phyloP scores from a whole-genome alignment of 2,113 vertebrate species.

The Rousettus leschenaultii region DNA sequence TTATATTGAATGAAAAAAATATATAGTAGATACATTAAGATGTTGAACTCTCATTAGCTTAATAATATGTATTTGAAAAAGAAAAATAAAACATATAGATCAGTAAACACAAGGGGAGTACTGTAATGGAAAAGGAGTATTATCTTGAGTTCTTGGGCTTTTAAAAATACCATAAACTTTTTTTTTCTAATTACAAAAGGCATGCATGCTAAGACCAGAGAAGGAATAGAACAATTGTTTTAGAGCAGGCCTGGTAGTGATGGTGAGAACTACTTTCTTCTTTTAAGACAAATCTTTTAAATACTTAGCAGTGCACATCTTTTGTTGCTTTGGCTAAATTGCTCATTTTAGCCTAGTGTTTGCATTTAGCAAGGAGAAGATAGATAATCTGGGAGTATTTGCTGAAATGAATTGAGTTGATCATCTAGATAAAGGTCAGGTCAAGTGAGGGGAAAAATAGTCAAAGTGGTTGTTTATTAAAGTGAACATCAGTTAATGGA shows the following conservation, averaged over 20 bases:
- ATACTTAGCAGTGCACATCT: background rate
- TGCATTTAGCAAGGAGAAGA: background rate
- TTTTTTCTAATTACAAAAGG: background rate
- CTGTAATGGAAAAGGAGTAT: background rate
- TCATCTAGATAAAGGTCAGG: slow-evolving; percentile 37
- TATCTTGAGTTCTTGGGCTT: background rate
- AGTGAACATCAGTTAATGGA: slow-evolving; percentile 35
- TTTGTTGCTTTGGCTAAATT: slow-evolving; percentile 17
- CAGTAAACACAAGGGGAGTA: background rate
- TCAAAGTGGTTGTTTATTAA: slow-evolving; percentile 41
- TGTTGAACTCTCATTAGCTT: background rate
- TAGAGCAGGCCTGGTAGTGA: background rate
- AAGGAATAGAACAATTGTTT: background rate
- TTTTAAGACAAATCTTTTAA: background rate
- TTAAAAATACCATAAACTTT: background rate
- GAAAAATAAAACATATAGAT: background rate
- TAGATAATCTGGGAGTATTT: slow-evolving; percentile 32
- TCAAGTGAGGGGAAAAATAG: background rate
- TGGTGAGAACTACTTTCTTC: background rate
- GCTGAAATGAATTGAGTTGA: slow-evolving; percentile 46
- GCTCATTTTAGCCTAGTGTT: background rate
- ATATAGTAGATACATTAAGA: background rate
- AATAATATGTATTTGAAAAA: background rate
- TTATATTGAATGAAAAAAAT: slow-evolving; percentile 19
- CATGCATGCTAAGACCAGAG: background rate